Conservation (phyloP, 2,113 vertebrate genomes). For the Lepus americanus region DNA sequence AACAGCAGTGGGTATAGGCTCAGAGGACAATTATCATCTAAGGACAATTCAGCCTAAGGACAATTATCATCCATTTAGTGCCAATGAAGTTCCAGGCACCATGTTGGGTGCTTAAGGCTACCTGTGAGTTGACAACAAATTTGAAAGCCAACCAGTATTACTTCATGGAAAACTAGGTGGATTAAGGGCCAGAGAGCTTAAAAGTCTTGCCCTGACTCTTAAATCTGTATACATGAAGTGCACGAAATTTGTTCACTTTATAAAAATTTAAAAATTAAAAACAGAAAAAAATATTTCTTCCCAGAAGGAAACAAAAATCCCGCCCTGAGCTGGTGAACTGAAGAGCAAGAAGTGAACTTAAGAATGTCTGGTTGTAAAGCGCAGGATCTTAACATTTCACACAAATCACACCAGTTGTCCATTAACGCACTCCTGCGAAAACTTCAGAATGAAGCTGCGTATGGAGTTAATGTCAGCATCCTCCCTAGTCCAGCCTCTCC, state of each 20-base stretch:
- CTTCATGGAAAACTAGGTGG: not conserved
- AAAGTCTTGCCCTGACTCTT: not conserved
- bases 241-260: too few species aligned
- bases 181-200: not conserved
- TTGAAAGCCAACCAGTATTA: not conserved
- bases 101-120: not conserved
- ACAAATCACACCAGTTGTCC: not conserved
- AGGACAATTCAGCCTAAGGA: not conserved
- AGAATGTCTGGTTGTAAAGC: not conserved
- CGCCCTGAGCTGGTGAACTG: not conserved
- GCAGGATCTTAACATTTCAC: not conserved
- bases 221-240: too few species aligned
- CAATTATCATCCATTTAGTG: not conserved
- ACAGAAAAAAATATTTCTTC: too few species aligned
- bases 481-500: not conserved
- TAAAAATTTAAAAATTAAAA: too few species aligned
- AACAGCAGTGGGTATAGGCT: not conserved
- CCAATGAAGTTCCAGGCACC: not conserved
- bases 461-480: not conserved
- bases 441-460: not conserved
- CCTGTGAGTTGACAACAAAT: slow-evolving; percentile 29
- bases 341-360: not conserved
- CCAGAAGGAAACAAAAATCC: too few species aligned
- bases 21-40: not conserved
- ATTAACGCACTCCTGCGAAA: not conserved